Evolutionary conservation across 2,888 invertebrate genomes (phyloP).

Genomic region (Aleiodes leptofemur): DNA sequence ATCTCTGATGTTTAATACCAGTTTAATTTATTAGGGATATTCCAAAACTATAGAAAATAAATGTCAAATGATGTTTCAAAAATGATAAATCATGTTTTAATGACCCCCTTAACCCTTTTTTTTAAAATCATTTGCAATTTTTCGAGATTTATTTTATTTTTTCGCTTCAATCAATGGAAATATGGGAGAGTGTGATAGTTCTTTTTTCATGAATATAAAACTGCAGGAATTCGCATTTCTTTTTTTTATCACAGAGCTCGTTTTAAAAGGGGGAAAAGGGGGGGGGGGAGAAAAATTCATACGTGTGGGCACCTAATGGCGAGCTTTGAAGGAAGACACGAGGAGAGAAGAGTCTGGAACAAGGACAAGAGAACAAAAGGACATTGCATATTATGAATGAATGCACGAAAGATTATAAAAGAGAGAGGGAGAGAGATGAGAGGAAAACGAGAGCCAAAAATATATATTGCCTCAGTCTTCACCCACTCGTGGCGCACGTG

Average conservation of each 20-base stretch:
- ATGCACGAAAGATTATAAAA: slow-evolving; percentile 65
- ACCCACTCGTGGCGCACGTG: slow-evolving; percentile 69
- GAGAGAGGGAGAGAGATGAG: slow-evolving; percentile 26
- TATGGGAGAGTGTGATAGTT: too few species aligned
- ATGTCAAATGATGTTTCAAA: slow-evolving; percentile 25
- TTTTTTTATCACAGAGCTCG: slow-evolving; percentile 21
- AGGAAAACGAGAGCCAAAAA: slow-evolving; percentile 63
- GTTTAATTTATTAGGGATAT: slow-evolving; percentile 11
- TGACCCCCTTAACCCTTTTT: background rate
- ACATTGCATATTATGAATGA: slow-evolving; percentile 72
- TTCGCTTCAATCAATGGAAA: too few species aligned
- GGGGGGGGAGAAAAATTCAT: slow-evolving; percentile 70
- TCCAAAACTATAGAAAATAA: slow-evolving; percentile 33
- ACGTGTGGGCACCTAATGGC: slow-evolving; percentile 71
- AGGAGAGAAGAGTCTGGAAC: slow-evolving; percentile 63
- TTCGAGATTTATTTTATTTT: background rate
- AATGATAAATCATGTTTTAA: slow-evolving; percentile 26
- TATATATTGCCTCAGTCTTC: slow-evolving; percentile 67
- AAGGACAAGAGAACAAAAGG: slow-evolving; percentile 71
- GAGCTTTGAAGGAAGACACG: slow-evolving; percentile 57
- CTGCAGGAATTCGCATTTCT: background rate
- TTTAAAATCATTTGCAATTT: background rate
- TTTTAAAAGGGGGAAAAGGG: background rate
- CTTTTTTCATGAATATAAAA: too few species aligned
- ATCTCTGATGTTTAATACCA: slow-evolving; percentile 57